Base-by-base conservation (phyloP, 2,113 vertebrate genomes). In the Dipodomys spectabilis region DNA sequence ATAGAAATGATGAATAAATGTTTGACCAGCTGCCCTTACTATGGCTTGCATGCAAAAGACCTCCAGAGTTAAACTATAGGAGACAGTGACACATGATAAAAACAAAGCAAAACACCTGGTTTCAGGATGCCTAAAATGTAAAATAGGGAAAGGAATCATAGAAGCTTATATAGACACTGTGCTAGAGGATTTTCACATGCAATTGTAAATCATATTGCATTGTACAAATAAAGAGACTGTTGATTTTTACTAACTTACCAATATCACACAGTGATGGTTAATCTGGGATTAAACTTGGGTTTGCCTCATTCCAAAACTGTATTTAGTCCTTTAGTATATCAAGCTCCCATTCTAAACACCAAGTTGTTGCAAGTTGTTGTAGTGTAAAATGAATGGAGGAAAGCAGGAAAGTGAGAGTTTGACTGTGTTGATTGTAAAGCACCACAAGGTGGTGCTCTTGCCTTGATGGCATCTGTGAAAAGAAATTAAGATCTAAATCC, bases 401-500 rank as follows among this genome's bases (percentile, higher is more conserved):
- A 90, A 80, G 53, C 28, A n/a, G 25, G 72, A 79, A 35, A 69
- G 20, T n/a, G 27, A 87, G 92, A 53, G 39, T 28, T 81, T 89
- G 68, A 86, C 19, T 30, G 16, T 90, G 5, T 60, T 91, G 30
- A 57, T 87, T 71, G 53, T 69, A 92, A 19, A 73, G 1, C 49
- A 62, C 96, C 95, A 95, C 97, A 96, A 97, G 97, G 32, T 89
- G 97, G 95, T 92, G 81, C 39, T 22, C 74, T 93, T 82, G 44
- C 23, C 86, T 91, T 89, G 11, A 74, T 64, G 65, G 11, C 5
- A 35, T 86, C 30, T 80, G 6, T 57, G 23, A 39, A 49, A 53
- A 82, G 53, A 27, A 90, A 75, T 94, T 90, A 32, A 75, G 44
- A 32, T 57, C 28, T 27, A 18, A 19, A 80, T 88, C 88, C 39